Conservation (phyloP, 2,113 vertebrate genomes). For the Tachuris rubrigastra region DNA sequence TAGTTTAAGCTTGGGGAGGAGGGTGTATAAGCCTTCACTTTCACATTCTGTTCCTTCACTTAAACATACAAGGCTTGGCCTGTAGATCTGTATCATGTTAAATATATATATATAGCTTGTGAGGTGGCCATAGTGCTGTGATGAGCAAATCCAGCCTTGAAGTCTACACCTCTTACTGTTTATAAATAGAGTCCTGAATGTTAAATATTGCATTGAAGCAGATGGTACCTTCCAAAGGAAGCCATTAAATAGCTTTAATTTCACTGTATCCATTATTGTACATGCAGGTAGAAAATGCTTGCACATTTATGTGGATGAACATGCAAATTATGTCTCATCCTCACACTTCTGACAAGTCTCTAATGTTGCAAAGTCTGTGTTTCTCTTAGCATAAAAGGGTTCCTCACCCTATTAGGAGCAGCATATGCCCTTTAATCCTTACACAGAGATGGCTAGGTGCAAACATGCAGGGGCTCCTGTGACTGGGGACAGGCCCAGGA, state of each 20-base stretch:
- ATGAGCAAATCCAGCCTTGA: conserved; percentile 72
- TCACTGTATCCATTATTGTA: not conserved
- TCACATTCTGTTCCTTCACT: conserved; percentile 34
- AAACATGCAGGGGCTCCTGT: not conserved
- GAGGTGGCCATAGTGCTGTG: conserved; percentile 83
- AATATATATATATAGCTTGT: conserved; percentile 71
- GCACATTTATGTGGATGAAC: not conserved
- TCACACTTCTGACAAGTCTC: not conserved
- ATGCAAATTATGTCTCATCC: not conserved
- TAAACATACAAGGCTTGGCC: conserved; percentile 56
- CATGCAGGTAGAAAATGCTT: not conserved
- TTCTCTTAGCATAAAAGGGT: not conserved
- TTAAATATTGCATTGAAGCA: conserved; percentile 47
- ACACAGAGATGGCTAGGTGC: not conserved
- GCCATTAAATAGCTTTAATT: not conserved
- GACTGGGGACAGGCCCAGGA: not conserved
- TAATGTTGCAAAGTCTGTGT: not conserved
- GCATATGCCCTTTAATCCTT: not conserved
- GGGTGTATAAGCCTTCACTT: conserved; percentile 7
- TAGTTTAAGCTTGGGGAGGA: conserved; percentile 68
- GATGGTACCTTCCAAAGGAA: conserved; percentile 16
- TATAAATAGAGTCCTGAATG: conserved; percentile 80
- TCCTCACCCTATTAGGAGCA: not conserved
- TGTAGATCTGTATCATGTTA: conserved; percentile 50
- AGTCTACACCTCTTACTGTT: conserved; percentile 76